phyloP scores from a whole-genome alignment of 2,113 vertebrate genomes.

The Hippocampus mohnikei region DNA sequence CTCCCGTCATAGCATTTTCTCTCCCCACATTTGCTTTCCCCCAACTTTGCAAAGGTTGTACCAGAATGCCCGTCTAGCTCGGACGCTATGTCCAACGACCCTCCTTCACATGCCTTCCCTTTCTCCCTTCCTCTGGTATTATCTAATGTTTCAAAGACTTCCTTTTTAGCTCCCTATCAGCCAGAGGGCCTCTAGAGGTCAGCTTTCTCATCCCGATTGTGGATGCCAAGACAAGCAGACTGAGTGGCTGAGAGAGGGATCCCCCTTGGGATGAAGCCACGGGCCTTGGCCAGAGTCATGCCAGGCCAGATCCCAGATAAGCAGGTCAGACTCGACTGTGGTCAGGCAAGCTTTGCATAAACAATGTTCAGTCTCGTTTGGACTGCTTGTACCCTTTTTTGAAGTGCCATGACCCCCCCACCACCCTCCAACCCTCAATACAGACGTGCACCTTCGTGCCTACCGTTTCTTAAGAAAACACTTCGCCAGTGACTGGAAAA shows the following conservation, averaged over 20 bases:
- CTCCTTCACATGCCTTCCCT: slow-evolving; percentile 49
- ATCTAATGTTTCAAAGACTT: slow-evolving; percentile 76
- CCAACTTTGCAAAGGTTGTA: slow-evolving; percentile 51
- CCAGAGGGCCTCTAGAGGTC: slow-evolving; percentile 65
- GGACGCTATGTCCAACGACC: slow-evolving; percentile 43
- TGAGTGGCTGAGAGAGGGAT: slow-evolving; percentile 52
- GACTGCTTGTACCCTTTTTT: slow-evolving; percentile 31
- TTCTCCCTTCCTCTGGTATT: slow-evolving; percentile 55
- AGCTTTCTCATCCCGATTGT: slow-evolving; percentile 56
- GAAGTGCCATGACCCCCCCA: slow-evolving; percentile 33
- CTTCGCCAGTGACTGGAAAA: slow-evolving; percentile 52
- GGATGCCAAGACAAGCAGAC: slow-evolving; percentile 69
- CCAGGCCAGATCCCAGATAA: slow-evolving; percentile 50
- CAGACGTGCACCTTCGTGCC: slow-evolving; percentile 28
- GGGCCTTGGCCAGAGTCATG: slow-evolving; percentile 43
- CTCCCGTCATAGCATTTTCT: slow-evolving; percentile 4
- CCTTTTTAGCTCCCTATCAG: slow-evolving; percentile 74
- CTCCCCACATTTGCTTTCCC: slow-evolving; percentile 22
- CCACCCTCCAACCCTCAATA: slow-evolving; percentile 1
- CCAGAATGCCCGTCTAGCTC: slow-evolving; percentile 38
- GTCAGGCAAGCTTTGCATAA: slow-evolving; percentile 18
- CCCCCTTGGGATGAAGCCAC: slow-evolving; percentile 46
- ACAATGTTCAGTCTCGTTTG: slow-evolving; percentile 33
- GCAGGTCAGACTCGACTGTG: slow-evolving; percentile 19
- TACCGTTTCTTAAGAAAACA: slow-evolving; percentile 54